Base-by-base conservation (phyloP, 2,888 invertebrate species). In the Scaptomyza caliginosa region DNA sequence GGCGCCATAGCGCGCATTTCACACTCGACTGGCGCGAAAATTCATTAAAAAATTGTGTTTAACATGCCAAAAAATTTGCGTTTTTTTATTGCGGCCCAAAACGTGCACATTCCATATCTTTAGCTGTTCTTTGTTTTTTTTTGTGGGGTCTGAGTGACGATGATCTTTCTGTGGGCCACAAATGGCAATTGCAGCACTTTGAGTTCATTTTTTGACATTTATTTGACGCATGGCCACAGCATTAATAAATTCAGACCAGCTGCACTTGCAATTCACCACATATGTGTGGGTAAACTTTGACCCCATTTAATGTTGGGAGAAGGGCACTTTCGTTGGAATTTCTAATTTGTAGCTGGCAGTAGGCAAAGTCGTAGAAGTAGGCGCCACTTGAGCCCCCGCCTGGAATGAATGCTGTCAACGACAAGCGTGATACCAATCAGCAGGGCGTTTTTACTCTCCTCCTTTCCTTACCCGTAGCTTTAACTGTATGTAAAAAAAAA, bases 1-100 rank as follows among this genome's bases (percentile, higher is more conserved):
- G 43, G 50, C 50, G 50, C 32, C 50, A 40, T 34, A 36, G 50
- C 74, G 77, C 86, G 84, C 88, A 89, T 89, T 90, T 90, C 85
- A 90, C 90, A 89, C 89, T 89, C 88, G 88, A 88, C 80, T 88
- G 89, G 86, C 88, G 87, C 79, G 84, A 89, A 89, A 90, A 89
- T 90, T 90, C 90, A 90, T 90, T 90, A 89, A 76, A 75, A 75
- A 72, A 72, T 76, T 65, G 72, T 74, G 72, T 74, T 74, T 74
- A 74, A 74, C 75, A 75, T 74, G 66, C 74, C 74, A 71, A 62
- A 67, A 79, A 74, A 77, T 68, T 76, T 32, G 54, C 56, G 52
- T 63, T 68, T 80, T 80, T 80, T 75, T 78, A 84, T 81, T 78
- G 76, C 69, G 60, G 58, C 34, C 54, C 48, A 55, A 49, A 34